Evolutionary conservation across 2,888 invertebrate genomes (phyloP), one percentile per base, ranked within the genome.

Genomic region (Apodemia zela): DNA sequence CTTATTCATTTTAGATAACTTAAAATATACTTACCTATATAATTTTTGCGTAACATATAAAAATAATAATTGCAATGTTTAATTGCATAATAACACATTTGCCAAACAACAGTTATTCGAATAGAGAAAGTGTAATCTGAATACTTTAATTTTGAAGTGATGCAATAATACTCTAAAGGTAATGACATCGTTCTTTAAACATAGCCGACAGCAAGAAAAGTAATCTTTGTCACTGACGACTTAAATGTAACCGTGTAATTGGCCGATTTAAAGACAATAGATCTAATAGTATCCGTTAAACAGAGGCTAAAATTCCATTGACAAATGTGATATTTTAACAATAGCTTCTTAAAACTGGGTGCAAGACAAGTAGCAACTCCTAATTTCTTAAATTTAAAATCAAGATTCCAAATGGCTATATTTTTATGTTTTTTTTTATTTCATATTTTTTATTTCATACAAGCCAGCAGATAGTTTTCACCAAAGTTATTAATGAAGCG

Each of bases 261-360:
- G 54, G 54, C 54, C 29, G 54, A 57, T 57, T 57, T 57, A 57
- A 57, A 57, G n/a, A 57, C 54, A 13, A 57, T 57, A 47, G 45
- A 7, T 47, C 45, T 17, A 5, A 8, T 57, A 25, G 54, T 57
- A 25, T 25, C 29, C n/a, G 54, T 29, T 29, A 17, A 47, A 47
- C 45, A 47, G 17, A 57, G 29, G 29, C 54, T 15, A 57, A 15
- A 57, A 29, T 57, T 29, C n/a, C 29, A 57, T 25, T 57, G n/a
- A 57, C 54, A 57, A 57, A 54, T 54, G 45, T 42, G 45, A 57
- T 54, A 57, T 57, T 57, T 29, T 15, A 57, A 57, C 54, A 57
- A 57, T 29, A 29, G 54, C 11, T 13, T 54, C 21, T 57, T 57
- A 29, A 57, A 29, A 29, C 25, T 57, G 15, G 54, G 54, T 57